Evolutionary conservation across 2,888 invertebrate genomes (phyloP).

Genomic region (Macrophya alboannulata): DNA sequence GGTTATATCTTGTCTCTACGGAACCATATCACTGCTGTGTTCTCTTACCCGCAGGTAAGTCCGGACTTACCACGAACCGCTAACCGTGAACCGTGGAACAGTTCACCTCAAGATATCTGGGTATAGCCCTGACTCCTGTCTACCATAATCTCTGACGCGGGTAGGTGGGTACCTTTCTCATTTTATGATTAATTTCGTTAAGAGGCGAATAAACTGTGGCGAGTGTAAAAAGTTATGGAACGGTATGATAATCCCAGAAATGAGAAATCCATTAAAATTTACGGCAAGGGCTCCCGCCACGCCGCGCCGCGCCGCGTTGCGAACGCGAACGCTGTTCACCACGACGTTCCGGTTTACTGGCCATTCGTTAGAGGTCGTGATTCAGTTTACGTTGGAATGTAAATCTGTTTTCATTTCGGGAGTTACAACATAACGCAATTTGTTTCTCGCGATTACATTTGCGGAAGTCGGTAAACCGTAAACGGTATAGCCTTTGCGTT

Average conservation of each 20-base stretch:
- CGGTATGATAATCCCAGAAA: slow-evolving; percentile 48
- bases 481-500: background rate
- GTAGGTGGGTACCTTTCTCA: background rate
- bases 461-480: slow-evolving; percentile 16
- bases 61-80: slow-evolving; percentile 46
- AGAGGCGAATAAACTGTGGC: slow-evolving; percentile 52
- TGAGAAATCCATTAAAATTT: slow-evolving; percentile 53
- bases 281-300: slow-evolving; percentile 24
- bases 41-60: slow-evolving; percentile 32
- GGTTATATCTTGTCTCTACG: slow-evolving; percentile 53
- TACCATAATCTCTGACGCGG: slow-evolving; percentile 22
- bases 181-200: slow-evolving; percentile 55
- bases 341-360: slow-evolving; percentile 43
- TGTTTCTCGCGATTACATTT: slow-evolving; percentile 38
- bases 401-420: slow-evolving; percentile 48
- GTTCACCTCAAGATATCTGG: slow-evolving; percentile 25
- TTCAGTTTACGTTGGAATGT: slow-evolving; percentile 50
- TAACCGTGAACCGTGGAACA: slow-evolving; percentile 39
- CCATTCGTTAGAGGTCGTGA: slow-evolving; percentile 53
- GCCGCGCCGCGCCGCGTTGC: background rate
- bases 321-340: slow-evolving; percentile 14
- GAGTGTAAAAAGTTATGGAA: slow-evolving; percentile 54
- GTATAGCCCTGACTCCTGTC: slow-evolving; percentile 6
- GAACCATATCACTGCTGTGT: slow-evolving; percentile 53
- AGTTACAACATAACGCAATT: slow-evolving; percentile 27